Evolutionary conservation across 2,888 invertebrate species (phyloP), one percentile per base, ranked within the genome.

Genomic region (Sinohyriopsis cumingii): DNA sequence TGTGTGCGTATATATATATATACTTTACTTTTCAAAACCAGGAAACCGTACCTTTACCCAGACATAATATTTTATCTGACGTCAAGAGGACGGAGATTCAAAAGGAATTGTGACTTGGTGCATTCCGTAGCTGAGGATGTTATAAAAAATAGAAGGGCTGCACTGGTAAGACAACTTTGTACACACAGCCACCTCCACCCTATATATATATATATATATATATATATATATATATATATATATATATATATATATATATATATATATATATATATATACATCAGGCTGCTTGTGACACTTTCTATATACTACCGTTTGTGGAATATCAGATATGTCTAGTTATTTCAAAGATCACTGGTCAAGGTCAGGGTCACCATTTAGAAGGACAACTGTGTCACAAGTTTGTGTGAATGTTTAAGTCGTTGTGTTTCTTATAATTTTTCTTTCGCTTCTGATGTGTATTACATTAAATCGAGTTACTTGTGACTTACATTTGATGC

Each of bases 111-210:
- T 68, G 77, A 84, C 45, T 82, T 73, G 68, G 80, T 83, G 7
- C 84, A 85, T 68, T 63, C 68, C n/a, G 72, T 85, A 1, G 76
- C 82, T 12, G 81, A 83, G n/a, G 75, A 82, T 9, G 72, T 86
- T 53, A 85, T 86, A 25, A 68, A 71, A n/a, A 76, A 71, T 55
- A 68, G 86, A 56, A 78, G 73, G 66, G 25, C 75, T 65, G 73
- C 77, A 7, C 59, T 85, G 72, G 81, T 82, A 68, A 72, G 72
- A 24, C 12, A 45, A 45, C 45, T 28, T 54, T 20, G 12, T 28
- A 5, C 28, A 5, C 0, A 28, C 6, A 28, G 53, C 63, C 22
- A 24, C 24, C 20, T 4, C 53, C 54, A 55, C 54, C 55, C 25
- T 22, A 55, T 24, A 6, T 55, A 3, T 22, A 3, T n/a, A 3